Percentiles rank a stretch among this genome's conserved stretches.
Evolutionary conservation across 2,888 invertebrate species (phyloP).

Genomic region (Liopterus haemorrhoidalis): DNA sequence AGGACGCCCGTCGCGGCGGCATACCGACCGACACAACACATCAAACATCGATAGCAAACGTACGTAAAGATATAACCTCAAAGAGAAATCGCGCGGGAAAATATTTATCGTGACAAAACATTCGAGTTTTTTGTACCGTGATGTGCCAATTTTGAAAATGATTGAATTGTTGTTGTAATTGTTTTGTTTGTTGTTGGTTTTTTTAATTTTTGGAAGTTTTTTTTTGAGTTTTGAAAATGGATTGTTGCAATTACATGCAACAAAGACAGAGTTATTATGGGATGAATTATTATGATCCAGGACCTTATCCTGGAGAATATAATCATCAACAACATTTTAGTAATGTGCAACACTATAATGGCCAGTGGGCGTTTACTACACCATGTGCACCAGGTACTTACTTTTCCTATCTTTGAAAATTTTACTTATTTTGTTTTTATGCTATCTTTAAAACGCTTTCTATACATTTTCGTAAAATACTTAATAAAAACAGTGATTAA

Average conservation of each 20-base stretch:
- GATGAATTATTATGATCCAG: slow-evolving; percentile 39
- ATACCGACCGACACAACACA: neutral
- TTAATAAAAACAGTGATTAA: too few relatives aligned
- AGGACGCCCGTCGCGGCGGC: slow-evolving; percentile 3
- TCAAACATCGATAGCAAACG: slow-evolving; percentile 9
- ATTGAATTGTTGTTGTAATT: too few relatives aligned
- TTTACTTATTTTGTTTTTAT: neutral
- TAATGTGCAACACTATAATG: slow-evolving; percentile 33
- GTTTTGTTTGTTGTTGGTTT: too few relatives aligned
- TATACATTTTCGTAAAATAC: too few relatives aligned
- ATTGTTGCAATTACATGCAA: slow-evolving; percentile 45
- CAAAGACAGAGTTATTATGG: slow-evolving; percentile 42
- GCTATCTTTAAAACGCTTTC: too few relatives aligned
- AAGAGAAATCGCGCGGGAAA: slow-evolving; percentile 3
- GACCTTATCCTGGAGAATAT: slow-evolving; percentile 38
- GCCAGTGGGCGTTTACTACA: slow-evolving; percentile 40
- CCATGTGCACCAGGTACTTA: slow-evolving; percentile 41
- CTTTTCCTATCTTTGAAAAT: slow-evolving; percentile 2
- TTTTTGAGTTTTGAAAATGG: slow-evolving; percentile 37
- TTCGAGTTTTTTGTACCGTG: too few relatives aligned
- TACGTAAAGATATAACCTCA: slow-evolving; percentile 7
- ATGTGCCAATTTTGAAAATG: too few relatives aligned
- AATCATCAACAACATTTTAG: slow-evolving; percentile 39
- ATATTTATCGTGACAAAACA: too few relatives aligned
- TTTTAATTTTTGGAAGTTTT: too few relatives aligned